A percentile compares a stretch with the other conserved stretches of the same genome.
Conservation (phyloP, 2,888 invertebrate species). For the Thereva unica region DNA sequence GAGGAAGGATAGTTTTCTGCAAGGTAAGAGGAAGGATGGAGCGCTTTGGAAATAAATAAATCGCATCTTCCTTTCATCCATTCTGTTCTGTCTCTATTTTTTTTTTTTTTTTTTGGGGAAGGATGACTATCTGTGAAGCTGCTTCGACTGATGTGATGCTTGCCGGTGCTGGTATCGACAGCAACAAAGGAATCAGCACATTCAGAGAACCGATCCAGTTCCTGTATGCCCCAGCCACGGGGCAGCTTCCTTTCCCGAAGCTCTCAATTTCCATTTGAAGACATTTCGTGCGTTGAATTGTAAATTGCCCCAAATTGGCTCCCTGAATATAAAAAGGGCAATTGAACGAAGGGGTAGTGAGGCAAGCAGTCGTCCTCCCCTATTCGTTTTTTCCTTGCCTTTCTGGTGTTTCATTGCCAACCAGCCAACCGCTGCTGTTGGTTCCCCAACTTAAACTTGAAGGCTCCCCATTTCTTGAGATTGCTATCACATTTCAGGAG, state of each 20-base stretch:
- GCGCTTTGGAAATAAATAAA: constrained; percentile 9
- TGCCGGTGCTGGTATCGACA: background rate
- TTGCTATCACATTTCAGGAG: constrained; percentile 20
- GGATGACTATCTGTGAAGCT: too few species aligned
- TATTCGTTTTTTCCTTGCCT: background rate
- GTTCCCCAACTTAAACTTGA: constrained; percentile 5
- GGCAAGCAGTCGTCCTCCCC: background rate
- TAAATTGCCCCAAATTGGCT: constrained; percentile 30
- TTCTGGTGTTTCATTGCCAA: background rate
- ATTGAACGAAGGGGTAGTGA: constrained; percentile 8
- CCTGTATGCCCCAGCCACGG: background rate
- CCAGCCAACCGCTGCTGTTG: constrained; percentile 7
- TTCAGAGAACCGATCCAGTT: background rate
- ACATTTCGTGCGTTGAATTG: constrained; percentile 34
- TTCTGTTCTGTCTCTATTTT: too few species aligned
- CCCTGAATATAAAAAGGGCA: constrained; percentile 24
- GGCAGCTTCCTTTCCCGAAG: constrained; percentile 10
- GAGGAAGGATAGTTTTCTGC: background rate
- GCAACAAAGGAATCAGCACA: constrained; percentile 13
- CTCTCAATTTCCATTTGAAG: constrained; percentile 31
- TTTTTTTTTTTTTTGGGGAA: too few species aligned
- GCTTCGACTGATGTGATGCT: too few species aligned
- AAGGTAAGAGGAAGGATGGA: constrained; percentile 14
- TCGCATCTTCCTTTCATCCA: constrained; percentile 1
- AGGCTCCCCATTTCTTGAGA: constrained; percentile 16